Conservation (phyloP, 2,113 vertebrate genomes). For the Mystacornis crossleyi region DNA sequence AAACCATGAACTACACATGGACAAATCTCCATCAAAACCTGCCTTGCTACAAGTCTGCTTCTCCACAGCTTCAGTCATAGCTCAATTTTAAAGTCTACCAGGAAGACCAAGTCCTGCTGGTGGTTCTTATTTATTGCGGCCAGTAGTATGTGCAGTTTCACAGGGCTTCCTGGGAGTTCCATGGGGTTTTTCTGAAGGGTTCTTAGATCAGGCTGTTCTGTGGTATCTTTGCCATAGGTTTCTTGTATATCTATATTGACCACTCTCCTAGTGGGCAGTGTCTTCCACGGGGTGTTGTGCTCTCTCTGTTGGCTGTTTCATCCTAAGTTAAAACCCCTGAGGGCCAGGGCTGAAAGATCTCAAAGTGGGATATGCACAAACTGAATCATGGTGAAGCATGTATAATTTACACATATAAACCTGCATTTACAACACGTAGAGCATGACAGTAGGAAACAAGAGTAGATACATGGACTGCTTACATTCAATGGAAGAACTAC, state of each 20-base stretch:
- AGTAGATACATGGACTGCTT: background rate
- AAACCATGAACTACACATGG: background rate
- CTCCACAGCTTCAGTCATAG: background rate
- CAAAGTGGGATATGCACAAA: background rate
- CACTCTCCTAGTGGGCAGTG: background rate
- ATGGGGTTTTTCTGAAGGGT: background rate
- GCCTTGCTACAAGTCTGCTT: background rate
- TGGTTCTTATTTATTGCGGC: accelerated
- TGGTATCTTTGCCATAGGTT: background rate
- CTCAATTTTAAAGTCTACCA: background rate
- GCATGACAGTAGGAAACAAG: background rate
- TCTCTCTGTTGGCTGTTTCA: background rate
- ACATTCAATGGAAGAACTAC: background rate
- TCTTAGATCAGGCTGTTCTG: background rate
- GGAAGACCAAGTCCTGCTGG: background rate
- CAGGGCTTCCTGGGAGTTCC: background rate
- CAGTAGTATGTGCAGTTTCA: background rate
- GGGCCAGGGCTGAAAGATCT: background rate
- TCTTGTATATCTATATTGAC: background rate
- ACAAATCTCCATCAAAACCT: background rate
- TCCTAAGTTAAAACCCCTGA: background rate
- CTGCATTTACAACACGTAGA: background rate
- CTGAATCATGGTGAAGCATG: background rate
- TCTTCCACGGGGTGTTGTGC: background rate
- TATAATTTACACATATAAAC: background rate